Base-by-base conservation (phyloP, 2,797 vertebrate species). In the Brachymystax lenok region DNA sequence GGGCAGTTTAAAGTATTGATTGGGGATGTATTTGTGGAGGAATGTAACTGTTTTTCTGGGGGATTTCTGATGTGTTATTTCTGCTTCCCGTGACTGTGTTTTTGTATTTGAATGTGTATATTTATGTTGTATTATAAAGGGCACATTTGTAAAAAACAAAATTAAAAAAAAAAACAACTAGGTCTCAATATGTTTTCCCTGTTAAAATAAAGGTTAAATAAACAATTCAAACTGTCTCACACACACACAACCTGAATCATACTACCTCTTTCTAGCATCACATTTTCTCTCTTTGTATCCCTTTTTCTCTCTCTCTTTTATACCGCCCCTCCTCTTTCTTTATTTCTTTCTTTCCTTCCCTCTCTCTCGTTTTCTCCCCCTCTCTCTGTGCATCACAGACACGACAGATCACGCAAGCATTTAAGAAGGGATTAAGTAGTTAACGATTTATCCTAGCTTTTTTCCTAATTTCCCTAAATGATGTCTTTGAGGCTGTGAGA, bases 351-450 rank as follows among this genome's bases (percentile, higher is more conserved):
- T 40, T 8, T 40, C 7, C 8, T 0, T 40, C 7, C 35, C 1
- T 30, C 30, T 30, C 30, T 59, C 59, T 46, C 24, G 74, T 74
- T 72, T 59, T 78, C 66, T 72, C 69, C 28, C 30, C 77, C 74
- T 78, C 80, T 78, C 74, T 63, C 33, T 59, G 3, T 76, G 40
- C 40, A 46, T 46, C 10, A 46, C 40, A 46, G 83, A 86, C 80
- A 78, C 4, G 51, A 81, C 75, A 80, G 87, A 91, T 91, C 91
- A 92, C 66, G 80, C 87, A 86, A 88, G 82, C 82, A 54, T 88
- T 90, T 89, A 89, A 88, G 81, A 89, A 80, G 79, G 84, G 87
- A 92, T 92, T 91, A 88, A 82, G 77, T 81, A 79, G 82, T 88
- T 86, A 85, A 59, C 73, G 84, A 88, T 27, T 91, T 89, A 85